Evolutionary conservation across 2,888 invertebrate genomes (phyloP).

Genomic region (Octodonta nipae): DNA sequence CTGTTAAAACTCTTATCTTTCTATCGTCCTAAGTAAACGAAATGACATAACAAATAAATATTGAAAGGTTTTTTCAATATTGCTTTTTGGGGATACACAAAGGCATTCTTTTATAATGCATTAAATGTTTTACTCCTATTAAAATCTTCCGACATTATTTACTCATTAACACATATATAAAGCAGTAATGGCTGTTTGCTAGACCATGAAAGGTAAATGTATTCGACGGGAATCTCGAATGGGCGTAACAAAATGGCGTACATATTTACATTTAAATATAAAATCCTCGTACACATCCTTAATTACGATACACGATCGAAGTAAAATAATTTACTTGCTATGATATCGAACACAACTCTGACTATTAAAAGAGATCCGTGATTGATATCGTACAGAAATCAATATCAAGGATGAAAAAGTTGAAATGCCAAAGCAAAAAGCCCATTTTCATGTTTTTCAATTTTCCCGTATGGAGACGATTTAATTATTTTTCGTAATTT

Average conservation of each 20-base stretch:
- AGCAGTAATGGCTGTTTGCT: constrained; percentile 23
- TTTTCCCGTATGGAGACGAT: no score
- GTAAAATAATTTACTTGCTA: no score
- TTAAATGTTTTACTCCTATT: background rate
- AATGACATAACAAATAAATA: no score
- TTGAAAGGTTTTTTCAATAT: no score
- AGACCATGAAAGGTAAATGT: constrained; percentile 20
- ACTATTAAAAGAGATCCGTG: no score
- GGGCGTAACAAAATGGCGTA: constrained; percentile 30
- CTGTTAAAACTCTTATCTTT: background rate
- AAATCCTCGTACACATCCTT: constrained; percentile 11
- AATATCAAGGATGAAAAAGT: no score
- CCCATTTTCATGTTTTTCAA: no score
- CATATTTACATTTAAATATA: constrained; percentile 31
- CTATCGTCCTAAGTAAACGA: background rate
- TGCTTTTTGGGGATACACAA: no score
- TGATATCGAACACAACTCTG: no score
- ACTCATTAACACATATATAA: constrained; percentile 17
- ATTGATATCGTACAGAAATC: no score
- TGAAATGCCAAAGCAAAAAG: no score
- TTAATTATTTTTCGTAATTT: no score
- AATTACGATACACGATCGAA: constrained; percentile 12
- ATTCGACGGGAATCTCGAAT: constrained; percentile 23
- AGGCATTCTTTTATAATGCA: background rate
- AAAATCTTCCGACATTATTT: constrained; percentile 4